Evolutionary conservation across 2,113 vertebrate genomes (phyloP), one percentile per base, ranked within the genome.

Genomic region (Lanius ludovicianus): DNA sequence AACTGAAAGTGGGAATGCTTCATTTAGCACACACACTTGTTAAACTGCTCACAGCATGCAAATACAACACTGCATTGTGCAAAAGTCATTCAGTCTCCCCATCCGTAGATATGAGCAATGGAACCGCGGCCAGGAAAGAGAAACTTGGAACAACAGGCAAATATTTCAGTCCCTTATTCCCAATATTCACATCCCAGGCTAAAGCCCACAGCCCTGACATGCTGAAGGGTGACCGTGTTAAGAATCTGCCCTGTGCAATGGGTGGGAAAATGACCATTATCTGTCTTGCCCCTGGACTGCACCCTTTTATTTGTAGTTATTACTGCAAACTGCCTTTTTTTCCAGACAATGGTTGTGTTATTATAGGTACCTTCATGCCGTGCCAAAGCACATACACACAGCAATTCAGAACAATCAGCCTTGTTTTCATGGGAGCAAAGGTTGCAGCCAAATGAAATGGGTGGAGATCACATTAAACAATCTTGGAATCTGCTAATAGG

Each of bases 401-500:
- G 97, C 94, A 97, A 96, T 95, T 96, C 91, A 87, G 96, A 98
- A 98, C 97, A 98, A 98, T 98, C 94, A 95, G 96, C 91, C 95
- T 96, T 97, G 98, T 97, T 97, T 98, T 97, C 97, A 97, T 95
- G 95, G 97, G 97, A 97, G 98, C 97, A 97, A 97, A 98, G 97
- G 93, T 91, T 98, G 96, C 84, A 94, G 98, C 98, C 98, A 98
- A 98, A 98, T 93, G 85, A 98, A 97, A 97, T 97, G 98, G 98
- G 98, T 98, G 98, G 97, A 96, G 96, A 98, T 96, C 94, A 94
- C 85, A 96, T 97, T 95, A 97, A 97, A 98, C 97, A 97, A 98
- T 97, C 98, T 98, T 98, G 97, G 97, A 98, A 98, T 98, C 97
- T 98, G 94, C 96, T 97, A 98, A 98, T 96, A 96, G 98, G 98